Evolutionary conservation across 2,888 invertebrate genomes (phyloP).

Genomic region (Pardosa pseudoannulata): DNA sequence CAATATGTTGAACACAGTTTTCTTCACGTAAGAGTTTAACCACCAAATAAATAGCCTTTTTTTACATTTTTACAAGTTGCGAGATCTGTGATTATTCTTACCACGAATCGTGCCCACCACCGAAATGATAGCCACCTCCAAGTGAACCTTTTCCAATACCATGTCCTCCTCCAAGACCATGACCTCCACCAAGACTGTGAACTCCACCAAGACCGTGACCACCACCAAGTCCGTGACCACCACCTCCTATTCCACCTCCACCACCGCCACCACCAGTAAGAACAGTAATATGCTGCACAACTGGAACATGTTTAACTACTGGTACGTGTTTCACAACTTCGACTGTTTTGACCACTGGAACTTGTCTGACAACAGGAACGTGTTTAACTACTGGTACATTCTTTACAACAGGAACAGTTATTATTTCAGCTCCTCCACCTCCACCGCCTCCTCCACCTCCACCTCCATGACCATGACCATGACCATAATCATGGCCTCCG

Average conservation of each 20-base stretch:
- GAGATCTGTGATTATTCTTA: neutral
- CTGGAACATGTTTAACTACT: slow-evolving; percentile 6
- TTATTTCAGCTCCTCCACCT: slow-evolving; percentile 1
- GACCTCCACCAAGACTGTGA: neutral
- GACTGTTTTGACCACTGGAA: neutral
- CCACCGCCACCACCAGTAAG: neutral
- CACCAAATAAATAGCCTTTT: neutral
- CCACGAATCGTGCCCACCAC: neutral
- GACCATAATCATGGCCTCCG: neutral
- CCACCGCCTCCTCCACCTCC: neutral
- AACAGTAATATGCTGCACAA: neutral
- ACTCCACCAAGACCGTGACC: neutral
- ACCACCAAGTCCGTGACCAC: neutral
- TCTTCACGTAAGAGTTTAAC: neutral
- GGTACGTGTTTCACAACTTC: slow-evolving; percentile 2
- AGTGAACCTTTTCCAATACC: neutral
- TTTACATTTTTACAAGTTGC: neutral
- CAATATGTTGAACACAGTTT: neutral
- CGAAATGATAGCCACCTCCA: neutral
- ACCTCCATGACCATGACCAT: neutral
- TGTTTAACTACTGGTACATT: neutral
- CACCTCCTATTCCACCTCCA: neutral
- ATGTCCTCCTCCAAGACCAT: neutral
- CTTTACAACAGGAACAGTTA: neutral
- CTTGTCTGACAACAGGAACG: neutral